Evolutionary conservation across 2,113 vertebrate species (phyloP).

Genomic region (Serilophus lunatus): DNA sequence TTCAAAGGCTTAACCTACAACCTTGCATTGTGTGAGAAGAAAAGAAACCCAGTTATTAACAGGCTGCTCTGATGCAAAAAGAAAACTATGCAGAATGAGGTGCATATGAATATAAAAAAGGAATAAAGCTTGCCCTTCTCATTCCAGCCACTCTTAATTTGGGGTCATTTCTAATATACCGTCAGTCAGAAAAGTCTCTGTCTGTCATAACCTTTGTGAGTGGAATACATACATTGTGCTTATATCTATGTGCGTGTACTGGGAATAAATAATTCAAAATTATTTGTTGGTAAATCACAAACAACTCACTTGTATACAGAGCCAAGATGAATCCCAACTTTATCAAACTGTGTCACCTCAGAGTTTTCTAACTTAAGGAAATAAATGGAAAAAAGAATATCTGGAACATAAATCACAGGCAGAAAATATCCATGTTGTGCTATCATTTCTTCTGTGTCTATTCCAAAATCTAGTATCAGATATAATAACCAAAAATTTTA

Average conservation of each 20-base stretch:
- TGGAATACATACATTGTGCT: neutral
- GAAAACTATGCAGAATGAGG: neutral
- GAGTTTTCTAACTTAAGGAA: neutral
- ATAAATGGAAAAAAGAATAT: neutral
- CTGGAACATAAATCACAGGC: neutral
- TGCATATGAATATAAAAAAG: neutral
- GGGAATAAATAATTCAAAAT: neutral
- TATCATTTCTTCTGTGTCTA: neutral
- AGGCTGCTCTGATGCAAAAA: neutral
- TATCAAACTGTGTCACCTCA: neutral
- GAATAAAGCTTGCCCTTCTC: neutral
- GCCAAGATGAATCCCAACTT: neutral
- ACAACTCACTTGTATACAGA: neutral
- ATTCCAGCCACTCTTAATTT: neutral
- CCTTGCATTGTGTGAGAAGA: neutral
- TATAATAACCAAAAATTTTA: neutral
- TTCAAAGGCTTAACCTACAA: neutral
- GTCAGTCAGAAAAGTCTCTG: neutral
- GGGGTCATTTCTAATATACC: neutral
- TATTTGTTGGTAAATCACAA: neutral
- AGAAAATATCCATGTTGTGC: neutral
- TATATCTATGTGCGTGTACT: neutral
- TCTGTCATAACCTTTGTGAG: neutral
- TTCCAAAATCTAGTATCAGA: neutral
- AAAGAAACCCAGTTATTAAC: neutral